Base-by-base conservation (phyloP, 2,888 invertebrate genomes). In the Erebia epiphron region DNA sequence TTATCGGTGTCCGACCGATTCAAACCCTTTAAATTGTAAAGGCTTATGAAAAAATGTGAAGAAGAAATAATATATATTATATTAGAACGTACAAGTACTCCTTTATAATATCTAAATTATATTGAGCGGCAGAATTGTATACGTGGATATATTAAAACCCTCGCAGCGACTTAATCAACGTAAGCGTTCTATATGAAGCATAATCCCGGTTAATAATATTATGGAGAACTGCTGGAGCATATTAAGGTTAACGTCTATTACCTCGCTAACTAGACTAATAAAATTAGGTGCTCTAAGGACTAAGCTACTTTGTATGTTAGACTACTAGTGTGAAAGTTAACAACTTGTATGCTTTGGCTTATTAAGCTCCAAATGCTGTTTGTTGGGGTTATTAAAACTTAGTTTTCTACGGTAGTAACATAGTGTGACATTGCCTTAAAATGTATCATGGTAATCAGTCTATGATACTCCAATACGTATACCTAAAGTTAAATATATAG, bases 231-330 rank as follows among this genome's bases (percentile, higher is more conserved):
- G 43, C 61, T 61, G 35, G 16, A 18, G 61, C n/a, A 18, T 43
- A 61, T 49, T 63, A 35, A 63, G 62, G 62, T 56, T 35, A 50
- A 69, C 16, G 63, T 14, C 14, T 49, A 63, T 35, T 49, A 57
- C 14, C 57, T 57, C n/a, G 49, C 58, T 69, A 35, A 43, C 16
- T 52, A 65, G 21, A 65, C 43, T 69, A 52, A 52, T 69, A 58
- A 14, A 35, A 63, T 52, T 61, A 43, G 60, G 35, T 35, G 14
- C 14, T 58, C 35, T 18, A 46, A 46, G 46, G 13, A 46, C 46
- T 46, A 54, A 18, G 16, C 18, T 18, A 54, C 54, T 54, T 54
- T 54, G 54, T 54, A 54, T 54, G 8, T 18, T 11, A 35, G 2
- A n/a, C 35, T 58, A 35, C 35, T 58, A 13, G 26, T n/a, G 57